A percentile compares a stretch with the other conserved stretches of the same genome.
phyloP scores from a whole-genome alignment of 1,140 invertebrate species.

The Paracyclopina nana region DNA sequence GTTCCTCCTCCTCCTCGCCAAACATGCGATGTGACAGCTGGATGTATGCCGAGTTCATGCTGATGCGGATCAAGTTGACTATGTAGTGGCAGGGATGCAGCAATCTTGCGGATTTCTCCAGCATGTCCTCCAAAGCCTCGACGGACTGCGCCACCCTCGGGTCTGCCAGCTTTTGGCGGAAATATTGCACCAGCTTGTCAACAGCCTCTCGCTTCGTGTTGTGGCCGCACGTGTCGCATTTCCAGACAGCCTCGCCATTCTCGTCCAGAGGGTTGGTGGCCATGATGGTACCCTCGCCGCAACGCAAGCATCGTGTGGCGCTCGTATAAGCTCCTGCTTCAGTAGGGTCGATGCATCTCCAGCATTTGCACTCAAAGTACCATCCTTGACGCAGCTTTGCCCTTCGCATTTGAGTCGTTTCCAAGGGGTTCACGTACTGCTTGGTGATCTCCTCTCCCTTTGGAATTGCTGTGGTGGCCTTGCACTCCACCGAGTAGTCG shows the following conservation, averaged over 20 bases:
- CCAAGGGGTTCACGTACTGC: conserved; percentile 49
- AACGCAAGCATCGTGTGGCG: conserved; percentile 16
- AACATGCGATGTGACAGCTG: background rate
- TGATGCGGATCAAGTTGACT: background rate
- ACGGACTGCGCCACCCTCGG: background rate
- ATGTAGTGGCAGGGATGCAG: conserved; percentile 11
- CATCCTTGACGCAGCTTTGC: conserved; percentile 43
- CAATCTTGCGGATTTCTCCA: conserved; percentile 2
- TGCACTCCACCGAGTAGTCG: conserved; percentile 41
- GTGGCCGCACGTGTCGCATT: background rate
- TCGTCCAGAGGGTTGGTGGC: background rate
- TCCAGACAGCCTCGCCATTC: background rate
- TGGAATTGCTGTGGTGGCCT: conserved; percentile 34
- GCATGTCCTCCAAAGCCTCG: conserved; percentile 7
- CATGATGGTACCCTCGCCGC: background rate
- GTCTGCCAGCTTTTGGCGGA: background rate
- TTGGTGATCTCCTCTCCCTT: conserved; percentile 42
- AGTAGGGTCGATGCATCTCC: conserved; percentile 20
- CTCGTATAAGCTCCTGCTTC: conserved; percentile 22
- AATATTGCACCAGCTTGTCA: conserved; percentile 10
- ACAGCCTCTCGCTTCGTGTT: conserved; percentile 5
- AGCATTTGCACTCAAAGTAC: conserved; percentile 35
- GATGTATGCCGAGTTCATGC: conserved; percentile 4
- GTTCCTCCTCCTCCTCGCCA: background rate
- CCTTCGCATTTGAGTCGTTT: conserved; percentile 49